A percentile compares a stretch with the other conserved stretches of the same genome.
phyloP scores from a whole-genome alignment of 1,140 invertebrate genomes.

The Dysdera silvatica region DNA sequence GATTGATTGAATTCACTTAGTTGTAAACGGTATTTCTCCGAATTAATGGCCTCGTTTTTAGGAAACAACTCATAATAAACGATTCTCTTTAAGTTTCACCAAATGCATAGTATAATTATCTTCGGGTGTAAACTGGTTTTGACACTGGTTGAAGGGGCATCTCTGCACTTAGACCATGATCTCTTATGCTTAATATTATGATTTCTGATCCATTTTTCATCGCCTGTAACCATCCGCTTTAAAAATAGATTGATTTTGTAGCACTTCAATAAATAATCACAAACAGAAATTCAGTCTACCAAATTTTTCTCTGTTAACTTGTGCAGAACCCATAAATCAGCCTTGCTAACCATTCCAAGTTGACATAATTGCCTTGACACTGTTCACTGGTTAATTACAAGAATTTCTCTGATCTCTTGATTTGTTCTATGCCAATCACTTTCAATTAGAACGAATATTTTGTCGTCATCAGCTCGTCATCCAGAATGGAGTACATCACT shows the following conservation, averaged over 20 bases:
- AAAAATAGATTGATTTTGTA: slow-evolving; percentile 27
- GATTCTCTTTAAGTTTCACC: neutral
- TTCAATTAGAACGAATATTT: neutral
- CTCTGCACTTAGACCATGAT: neutral
- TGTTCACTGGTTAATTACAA: neutral
- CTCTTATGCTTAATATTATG: neutral
- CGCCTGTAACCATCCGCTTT: slow-evolving; percentile 28
- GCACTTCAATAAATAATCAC: neutral
- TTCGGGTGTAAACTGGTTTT: neutral
- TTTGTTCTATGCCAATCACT: neutral
- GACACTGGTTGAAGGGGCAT: neutral
- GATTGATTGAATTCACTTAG: neutral
- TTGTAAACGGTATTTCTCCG: neutral
- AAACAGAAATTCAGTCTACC: neutral
- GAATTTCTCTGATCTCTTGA: neutral
- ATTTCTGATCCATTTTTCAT: slow-evolving; percentile 30
- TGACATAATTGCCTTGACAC: neutral
- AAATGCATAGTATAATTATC: neutral
- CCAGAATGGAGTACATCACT: neutral
- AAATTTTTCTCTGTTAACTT: neutral
- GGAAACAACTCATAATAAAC: slow-evolving; percentile 2
- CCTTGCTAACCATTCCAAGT: neutral
- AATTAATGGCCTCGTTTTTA: neutral
- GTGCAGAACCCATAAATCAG: neutral
- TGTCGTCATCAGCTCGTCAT: neutral